phyloP scores from a whole-genome alignment of 2,113 vertebrate genomes.

The Petromus typicus region DNA sequence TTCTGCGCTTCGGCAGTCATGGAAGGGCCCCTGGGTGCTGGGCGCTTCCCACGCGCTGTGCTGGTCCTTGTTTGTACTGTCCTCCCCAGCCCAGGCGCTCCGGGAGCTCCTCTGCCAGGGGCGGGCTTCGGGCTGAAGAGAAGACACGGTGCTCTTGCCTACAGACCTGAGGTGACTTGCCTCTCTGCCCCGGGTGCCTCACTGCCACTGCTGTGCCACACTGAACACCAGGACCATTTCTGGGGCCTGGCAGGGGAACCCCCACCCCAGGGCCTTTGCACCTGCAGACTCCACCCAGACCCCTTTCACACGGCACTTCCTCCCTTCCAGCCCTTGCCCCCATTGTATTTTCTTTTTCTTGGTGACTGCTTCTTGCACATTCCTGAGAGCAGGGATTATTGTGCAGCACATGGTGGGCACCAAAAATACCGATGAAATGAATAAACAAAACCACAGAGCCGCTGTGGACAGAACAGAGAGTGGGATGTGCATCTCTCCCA shows the following conservation, averaged over 20 bases:
- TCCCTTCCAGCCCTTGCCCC: neutral
- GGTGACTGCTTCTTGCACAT: neutral
- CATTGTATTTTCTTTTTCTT: neutral
- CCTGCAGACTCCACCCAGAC: neutral
- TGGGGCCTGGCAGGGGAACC: neutral
- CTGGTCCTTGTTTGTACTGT: neutral
- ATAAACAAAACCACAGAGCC: neutral
- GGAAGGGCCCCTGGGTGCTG: neutral
- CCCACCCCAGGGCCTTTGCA: slow-evolving; percentile 17
- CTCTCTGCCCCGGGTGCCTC: too few species aligned
- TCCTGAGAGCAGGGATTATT: neutral
- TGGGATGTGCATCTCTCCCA: neutral
- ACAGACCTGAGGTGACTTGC: neutral
- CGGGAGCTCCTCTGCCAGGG: neutral
- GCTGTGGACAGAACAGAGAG: neutral
- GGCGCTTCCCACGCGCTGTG: neutral
- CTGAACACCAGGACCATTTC: neutral
- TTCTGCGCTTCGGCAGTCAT: neutral
- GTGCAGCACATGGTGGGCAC: neutral
- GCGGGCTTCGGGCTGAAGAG: neutral
- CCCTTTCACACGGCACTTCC: neutral
- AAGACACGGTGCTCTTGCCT: neutral
- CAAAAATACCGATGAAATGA: neutral
- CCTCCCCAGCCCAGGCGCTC: neutral
- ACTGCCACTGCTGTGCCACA: neutral